These are phyloP conservation scores for Thymelicus acteon DNA, from an alignment of 2,888 invertebrate species.

Conservation along the genomic window DNA sequence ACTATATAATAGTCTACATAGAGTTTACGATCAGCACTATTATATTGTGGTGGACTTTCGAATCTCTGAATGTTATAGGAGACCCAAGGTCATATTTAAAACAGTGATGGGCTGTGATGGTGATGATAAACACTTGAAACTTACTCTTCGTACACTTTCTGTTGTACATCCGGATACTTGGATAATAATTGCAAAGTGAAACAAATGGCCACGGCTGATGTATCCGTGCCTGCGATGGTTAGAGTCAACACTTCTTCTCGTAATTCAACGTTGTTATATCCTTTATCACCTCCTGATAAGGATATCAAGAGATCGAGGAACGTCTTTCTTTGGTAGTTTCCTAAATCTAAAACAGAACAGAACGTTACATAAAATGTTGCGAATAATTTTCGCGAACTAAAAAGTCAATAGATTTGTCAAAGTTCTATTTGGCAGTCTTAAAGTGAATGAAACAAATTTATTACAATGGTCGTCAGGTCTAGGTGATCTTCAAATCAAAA, in stretches of 20 bases:
- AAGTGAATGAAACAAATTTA: no score
- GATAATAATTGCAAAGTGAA: constrained; percentile 71
- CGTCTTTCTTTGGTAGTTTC: constrained; percentile 68
- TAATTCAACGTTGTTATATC: constrained; percentile 79
- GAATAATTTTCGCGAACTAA: neutral
- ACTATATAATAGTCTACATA: no score
- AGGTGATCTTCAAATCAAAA: no score
- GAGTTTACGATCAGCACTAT: no score
- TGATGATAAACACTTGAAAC: constrained; percentile 42
- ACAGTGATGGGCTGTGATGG: no score
- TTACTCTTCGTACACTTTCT: constrained; percentile 71
- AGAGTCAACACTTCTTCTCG: constrained; percentile 84
- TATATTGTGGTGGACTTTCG: no score
- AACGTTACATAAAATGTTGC: no score
- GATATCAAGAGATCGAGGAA: constrained; percentile 83
- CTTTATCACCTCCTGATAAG: constrained; percentile 73
- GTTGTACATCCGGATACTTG: constrained; percentile 73
- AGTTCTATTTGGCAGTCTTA: no score
- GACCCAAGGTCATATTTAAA: no score
- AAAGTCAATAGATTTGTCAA: no score
- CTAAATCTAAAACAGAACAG: constrained; percentile 54
- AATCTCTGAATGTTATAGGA: no score
- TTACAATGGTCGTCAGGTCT: no score
- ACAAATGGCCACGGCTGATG: constrained; percentile 72
- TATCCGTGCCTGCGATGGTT: constrained; percentile 84